Evolutionary conservation across 35 echinoderm and acorn worm species (phyloP), one percentile per base, ranked within the genome.

Genomic region (Anneissia japonica): DNA sequence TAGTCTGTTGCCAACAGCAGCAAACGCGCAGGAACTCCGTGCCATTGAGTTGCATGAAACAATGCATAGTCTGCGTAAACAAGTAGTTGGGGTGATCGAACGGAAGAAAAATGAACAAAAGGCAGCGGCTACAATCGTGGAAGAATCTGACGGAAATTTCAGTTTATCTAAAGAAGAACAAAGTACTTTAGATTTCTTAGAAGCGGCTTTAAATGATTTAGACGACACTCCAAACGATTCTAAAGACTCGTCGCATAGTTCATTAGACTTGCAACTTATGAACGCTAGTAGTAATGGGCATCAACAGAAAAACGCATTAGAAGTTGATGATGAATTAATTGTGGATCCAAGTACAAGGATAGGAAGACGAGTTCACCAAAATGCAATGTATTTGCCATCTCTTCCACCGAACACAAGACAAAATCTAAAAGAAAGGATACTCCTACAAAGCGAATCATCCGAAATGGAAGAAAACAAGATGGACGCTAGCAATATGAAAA

Each of bases 31-130:
- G 35, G 89, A 99, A 39, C 75, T 94, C 46, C 77, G 96, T 32
- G 77, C 94, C 36, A 93, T 99, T 75, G 96, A 94, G 72, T 77
- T 93, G 1, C 45, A 72, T 17, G 96, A 99, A 88, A 84, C 92
- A 13, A 91, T 99, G 73, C 51, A 83, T 1, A 88, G 85, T 38
- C 74, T 99, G 31, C 32, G 92, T 34, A 37, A 83, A 46, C 88
- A 89, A 76, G 96, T 99, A 11, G 86, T 81, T 31, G 84, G 90
- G 6, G 84, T 84, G 3, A 79, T 91, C 45, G 46, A 79, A 1
- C 75, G 86, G 30, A 93, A 89, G 35, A 82, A 81, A 39, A 82
- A 86, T 33, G 88, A 90, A 84, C 51, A 23, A 9, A 64, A 64
- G 26, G 5, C 51, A 64, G 51, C 51, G 19, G 51, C 19, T 64